Evolutionary conservation across 2,888 invertebrate genomes (phyloP).

Genomic region (Drosophila quinaria): DNA sequence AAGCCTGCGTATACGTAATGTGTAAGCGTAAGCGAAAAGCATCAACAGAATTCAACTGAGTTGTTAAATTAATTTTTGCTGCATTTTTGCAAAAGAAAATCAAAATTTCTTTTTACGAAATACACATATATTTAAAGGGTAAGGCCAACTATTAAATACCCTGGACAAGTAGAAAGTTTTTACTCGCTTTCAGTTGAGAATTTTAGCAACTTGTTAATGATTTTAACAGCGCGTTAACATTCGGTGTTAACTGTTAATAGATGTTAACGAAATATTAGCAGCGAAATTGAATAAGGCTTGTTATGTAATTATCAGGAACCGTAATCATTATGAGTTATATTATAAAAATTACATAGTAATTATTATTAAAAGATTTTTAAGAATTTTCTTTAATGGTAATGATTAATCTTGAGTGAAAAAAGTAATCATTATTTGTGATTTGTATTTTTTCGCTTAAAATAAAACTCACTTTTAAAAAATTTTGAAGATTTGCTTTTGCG

Average conservation of each 20-base stretch:
- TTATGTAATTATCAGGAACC: too few species aligned
- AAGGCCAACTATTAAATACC: constrained; percentile 34
- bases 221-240: constrained; percentile 12
- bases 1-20: constrained; percentile 70
- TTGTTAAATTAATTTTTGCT: constrained; percentile 84
- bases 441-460: too few species aligned
- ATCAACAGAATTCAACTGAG: constrained; percentile 83
- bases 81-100: constrained; percentile 72
- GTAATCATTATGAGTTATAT: too few species aligned
- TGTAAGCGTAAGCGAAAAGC: constrained; percentile 55
- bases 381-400: too few species aligned
- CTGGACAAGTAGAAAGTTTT: not conserved
- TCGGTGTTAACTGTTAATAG: not conserved
- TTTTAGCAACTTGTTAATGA: constrained; percentile 28
- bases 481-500: too few species aligned
- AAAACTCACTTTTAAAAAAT: too few species aligned
- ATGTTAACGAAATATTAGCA: not conserved
- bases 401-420: too few species aligned
- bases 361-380: too few species aligned
- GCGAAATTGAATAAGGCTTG: not conserved
- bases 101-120: constrained; percentile 54
- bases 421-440: too few species aligned
- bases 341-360: too few species aligned
- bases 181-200: constrained; percentile 9
- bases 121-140: constrained; percentile 2